Base-by-base conservation (phyloP, 1,140 invertebrate species). In the Nebria ingens region DNA sequence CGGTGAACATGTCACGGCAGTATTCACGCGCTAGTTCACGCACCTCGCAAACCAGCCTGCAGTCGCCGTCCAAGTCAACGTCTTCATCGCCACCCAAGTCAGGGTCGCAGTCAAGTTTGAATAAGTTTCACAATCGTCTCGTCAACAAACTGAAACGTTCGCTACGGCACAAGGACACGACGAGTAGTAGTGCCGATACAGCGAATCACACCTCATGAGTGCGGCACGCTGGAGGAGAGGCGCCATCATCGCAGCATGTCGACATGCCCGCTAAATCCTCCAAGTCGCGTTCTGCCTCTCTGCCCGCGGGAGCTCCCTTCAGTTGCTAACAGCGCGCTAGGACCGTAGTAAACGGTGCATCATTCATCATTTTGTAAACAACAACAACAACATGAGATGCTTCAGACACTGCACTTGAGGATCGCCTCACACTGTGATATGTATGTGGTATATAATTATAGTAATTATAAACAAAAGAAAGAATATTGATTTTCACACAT, bases 101-200 rank as follows among this genome's bases (percentile, higher is more conserved):
- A 49, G 76, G 74, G 51, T 69, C 78, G 66, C 56, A 75, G 17
- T 79, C 73, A 61, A 86, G 86, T 56, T 71, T 86, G 58, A 89
- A 88, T 61, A 91, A 91, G 73, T 91, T 92, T 69, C 87, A 91
- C 76, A 84, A 79, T 68, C 80, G 86, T 57, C 76, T 92, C 62
- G 84, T 92, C 58, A 87, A 91, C 68, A 89, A 89, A 71, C 70
- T 92, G 63, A 86, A 86, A 69, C 79, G 83, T 54, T 86, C 86
- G 53, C 75, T 90, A 67, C 78, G 79, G 63, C 83, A 79, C 53
- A 83, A 82, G 63, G 82, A 83, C 60, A 61, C 62, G 19, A 67
- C 67, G 15, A 65, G 40, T 17, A 29, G 13, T 29, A 13, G 4
- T 29, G 17, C 9, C 40, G 40, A 17, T 6, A 3, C 15, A 17